Evolutionary conservation across 2,888 invertebrate species (phyloP).

Genomic region (Nemoura dubitans): DNA sequence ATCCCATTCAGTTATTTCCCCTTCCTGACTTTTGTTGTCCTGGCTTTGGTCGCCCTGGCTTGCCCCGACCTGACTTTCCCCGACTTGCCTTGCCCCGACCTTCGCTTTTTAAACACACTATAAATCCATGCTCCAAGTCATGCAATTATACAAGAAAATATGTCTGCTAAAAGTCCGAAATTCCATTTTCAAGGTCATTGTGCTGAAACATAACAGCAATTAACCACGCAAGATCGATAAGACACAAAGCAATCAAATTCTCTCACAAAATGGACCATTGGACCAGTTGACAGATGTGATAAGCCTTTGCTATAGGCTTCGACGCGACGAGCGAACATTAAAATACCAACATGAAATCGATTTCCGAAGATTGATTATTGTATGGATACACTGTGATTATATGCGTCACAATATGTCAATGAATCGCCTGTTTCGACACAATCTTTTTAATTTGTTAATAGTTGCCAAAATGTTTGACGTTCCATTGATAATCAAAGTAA

Average conservation of each 20-base stretch:
- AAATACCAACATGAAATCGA: background rate
- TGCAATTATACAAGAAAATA: too few relatives aligned
- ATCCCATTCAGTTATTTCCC: too few relatives aligned
- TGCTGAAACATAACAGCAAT: background rate
- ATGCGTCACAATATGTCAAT: background rate
- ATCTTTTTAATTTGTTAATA: background rate
- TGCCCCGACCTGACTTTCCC: too few relatives aligned
- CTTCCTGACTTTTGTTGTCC: too few relatives aligned
- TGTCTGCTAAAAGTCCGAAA: too few relatives aligned
- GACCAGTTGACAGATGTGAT: background rate
- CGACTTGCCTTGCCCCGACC: too few relatives aligned
- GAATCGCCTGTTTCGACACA: background rate
- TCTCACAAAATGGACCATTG: background rate
- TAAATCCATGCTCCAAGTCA: too few relatives aligned
- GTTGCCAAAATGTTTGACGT: background rate
- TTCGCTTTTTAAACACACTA: too few relatives aligned
- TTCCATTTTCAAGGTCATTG: background rate
- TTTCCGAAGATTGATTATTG: background rate
- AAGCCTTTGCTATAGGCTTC: background rate
- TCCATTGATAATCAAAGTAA: background rate
- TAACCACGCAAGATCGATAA: background rate
- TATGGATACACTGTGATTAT: background rate
- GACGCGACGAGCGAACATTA: background rate
- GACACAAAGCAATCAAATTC: background rate
- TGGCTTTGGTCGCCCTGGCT: too few relatives aligned